Percentiles rank a stretch among this genome's conserved stretches.
phyloP scores from a whole-genome alignment of 92 coral and sea anemone genomes.

The Desmophyllum pertusum region DNA sequence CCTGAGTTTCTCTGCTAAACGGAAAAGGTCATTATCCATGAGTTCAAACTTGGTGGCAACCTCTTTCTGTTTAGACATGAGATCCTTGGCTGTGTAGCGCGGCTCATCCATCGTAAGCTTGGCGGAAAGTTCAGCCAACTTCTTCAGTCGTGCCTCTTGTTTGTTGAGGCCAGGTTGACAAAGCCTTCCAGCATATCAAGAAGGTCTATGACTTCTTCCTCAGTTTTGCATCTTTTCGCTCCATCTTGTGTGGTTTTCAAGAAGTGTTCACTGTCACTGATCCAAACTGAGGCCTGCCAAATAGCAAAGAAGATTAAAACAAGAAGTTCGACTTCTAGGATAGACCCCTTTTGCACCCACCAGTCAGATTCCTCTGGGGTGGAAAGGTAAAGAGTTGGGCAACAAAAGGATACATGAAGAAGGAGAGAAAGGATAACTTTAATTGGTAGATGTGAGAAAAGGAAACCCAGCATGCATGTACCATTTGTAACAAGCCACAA shows the following conservation, averaged over 20 bases:
- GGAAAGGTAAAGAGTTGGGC: not conserved
- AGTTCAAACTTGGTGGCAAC: slow-evolving; percentile 83
- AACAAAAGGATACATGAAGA: not conserved
- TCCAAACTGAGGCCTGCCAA: slow-evolving; percentile 88
- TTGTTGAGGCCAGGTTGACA: slow-evolving; percentile 94
- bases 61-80: slow-evolving; percentile 84
- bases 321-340: not conserved
- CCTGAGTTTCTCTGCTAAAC: slow-evolving; percentile 84
- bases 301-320: not conserved
- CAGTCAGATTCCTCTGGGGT: not conserved
- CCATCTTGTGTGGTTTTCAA: slow-evolving; percentile 83
- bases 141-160: slow-evolving; percentile 88
- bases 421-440: not conserved
- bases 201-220: slow-evolving; percentile 86
- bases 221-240: slow-evolving; percentile 86
- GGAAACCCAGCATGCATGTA: not conserved
- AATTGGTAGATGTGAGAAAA: not conserved
- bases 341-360: not conserved
- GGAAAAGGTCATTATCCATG: slow-evolving; percentile 86
- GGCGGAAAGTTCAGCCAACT: slow-evolving; percentile 91
- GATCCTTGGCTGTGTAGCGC: slow-evolving; percentile 79
- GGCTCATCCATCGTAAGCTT: slow-evolving; percentile 84
- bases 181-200: slow-evolving; percentile 89
- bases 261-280: slow-evolving; percentile 96
- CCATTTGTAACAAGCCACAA: not conserved